A percentile compares a stretch with the other conserved stretches of the same genome.
Conservation (phyloP, 2,797 vertebrate species). For the Vipera latastei region DNA sequence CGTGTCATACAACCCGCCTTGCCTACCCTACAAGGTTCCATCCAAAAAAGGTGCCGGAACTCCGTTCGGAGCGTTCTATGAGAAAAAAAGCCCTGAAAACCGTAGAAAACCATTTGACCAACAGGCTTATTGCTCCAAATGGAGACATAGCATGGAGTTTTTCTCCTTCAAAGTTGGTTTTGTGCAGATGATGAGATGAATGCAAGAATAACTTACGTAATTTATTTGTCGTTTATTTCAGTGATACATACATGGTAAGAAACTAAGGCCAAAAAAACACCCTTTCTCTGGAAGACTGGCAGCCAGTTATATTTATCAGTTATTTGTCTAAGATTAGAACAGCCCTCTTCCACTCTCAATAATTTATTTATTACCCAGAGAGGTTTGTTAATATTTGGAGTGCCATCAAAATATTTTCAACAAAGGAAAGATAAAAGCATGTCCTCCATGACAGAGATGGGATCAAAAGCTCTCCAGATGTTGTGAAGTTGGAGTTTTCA, state of each 20-base stretch:
- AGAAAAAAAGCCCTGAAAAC: too few species aligned
- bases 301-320: neutral
- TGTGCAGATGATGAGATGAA: neutral
- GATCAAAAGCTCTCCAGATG: neutral
- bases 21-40: too few species aligned
- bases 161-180: neutral
- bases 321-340: neutral
- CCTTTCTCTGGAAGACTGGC: neutral
- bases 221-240: neutral
- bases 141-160: neutral
- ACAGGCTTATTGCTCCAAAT: neutral
- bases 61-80: too few species aligned
- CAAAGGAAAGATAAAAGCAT: neutral
- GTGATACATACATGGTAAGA: neutral
- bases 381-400: neutral
- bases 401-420: neutral
- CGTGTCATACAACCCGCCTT: too few species aligned
- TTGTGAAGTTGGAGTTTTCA: neutral
- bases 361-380: neutral
- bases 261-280: neutral
- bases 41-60: too few species aligned
- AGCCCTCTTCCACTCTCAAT: neutral
- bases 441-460: neutral
- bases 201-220: neutral
- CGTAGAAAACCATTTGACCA: constrained; percentile 22